phyloP scores from a whole-genome alignment of 1,140 invertebrate genomes.

The Eufriesea mexicana region DNA sequence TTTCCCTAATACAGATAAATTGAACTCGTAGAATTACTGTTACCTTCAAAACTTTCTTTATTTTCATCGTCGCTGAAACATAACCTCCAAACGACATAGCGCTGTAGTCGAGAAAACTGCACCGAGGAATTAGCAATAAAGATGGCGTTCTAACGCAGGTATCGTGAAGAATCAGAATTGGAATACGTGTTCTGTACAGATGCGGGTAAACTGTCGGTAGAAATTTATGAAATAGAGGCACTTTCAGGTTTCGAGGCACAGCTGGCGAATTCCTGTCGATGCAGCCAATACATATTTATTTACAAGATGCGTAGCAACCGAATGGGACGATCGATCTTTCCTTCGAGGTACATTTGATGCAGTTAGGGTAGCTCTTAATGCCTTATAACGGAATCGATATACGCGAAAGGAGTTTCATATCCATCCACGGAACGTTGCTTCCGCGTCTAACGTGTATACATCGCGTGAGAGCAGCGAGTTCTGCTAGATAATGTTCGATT shows the following conservation, averaged over 20 bases:
- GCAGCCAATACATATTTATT: conserved; percentile 17
- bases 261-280: neutral
- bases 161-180: neutral
- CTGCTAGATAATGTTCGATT: conserved; percentile 29
- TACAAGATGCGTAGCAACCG: neutral
- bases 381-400: conserved; percentile 24
- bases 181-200: neutral
- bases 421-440: conserved; percentile 2
- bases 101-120: neutral
- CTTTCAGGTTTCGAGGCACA: neutral
- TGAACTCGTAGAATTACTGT: too few species aligned
- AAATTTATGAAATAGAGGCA: neutral
- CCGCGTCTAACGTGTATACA: neutral
- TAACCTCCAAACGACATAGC: too few species aligned
- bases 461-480: conserved; percentile 4
- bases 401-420: conserved; percentile 25
- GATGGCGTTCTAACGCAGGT: neutral
- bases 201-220: neutral
- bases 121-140: neutral
- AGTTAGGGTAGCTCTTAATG: conserved; percentile 29
- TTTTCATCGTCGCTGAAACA: too few species aligned
- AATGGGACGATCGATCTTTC: conserved; percentile 25
- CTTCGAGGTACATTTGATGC: conserved; percentile 12
- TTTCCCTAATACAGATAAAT: too few species aligned
- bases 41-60: too few species aligned